Percentiles rank a stretch among this genome's conserved stretches.
phyloP scores from a whole-genome alignment of 1,140 invertebrate genomes.

The Tribolium castaneum region DNA sequence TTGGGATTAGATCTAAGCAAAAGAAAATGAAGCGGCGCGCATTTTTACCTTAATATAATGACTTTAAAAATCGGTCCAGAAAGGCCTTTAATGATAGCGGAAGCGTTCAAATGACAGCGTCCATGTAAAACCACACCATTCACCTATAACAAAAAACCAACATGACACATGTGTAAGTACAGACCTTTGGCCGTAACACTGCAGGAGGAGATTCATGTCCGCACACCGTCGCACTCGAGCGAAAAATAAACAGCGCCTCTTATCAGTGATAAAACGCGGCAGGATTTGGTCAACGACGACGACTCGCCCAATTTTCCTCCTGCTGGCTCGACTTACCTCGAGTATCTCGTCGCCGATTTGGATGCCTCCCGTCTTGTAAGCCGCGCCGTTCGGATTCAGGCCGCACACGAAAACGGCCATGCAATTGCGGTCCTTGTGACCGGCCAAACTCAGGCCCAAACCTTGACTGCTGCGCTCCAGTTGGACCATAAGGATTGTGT shows the following conservation, averaged over 20 bases:
- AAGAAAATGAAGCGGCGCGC: constrained; percentile 11
- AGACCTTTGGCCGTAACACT: constrained; percentile 44
- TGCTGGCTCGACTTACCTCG: constrained; percentile 73
- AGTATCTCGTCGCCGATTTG: constrained; percentile 95
- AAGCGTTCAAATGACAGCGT: constrained; percentile 95
- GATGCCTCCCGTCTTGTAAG: constrained; percentile 80
- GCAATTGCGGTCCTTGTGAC: constrained; percentile 91
- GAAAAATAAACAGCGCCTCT: constrained; percentile 10
- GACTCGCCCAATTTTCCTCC: neutral
- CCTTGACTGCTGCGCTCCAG: constrained; percentile 72
- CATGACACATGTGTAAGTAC: neutral
- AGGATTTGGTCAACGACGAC: neutral
- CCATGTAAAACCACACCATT: constrained; percentile 95
- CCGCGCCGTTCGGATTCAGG: constrained; percentile 88
- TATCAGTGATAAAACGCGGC: constrained; percentile 42
- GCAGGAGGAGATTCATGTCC: constrained; percentile 55
- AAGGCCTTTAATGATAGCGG: constrained; percentile 93
- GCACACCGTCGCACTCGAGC: constrained; percentile 8
- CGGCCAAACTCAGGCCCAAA: constrained; percentile 92
- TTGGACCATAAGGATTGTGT: constrained; percentile 76
- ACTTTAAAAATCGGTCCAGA: constrained; percentile 86
- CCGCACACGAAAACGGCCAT: constrained; percentile 98
- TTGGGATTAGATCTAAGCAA: neutral
- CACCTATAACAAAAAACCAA: constrained; percentile 72
- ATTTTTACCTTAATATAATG: constrained; percentile 81